A percentile compares a stretch with the other conserved stretches of the same genome.
Evolutionary conservation across 2,113 vertebrate species (phyloP).

Genomic region (Noturus placidus): DNA sequence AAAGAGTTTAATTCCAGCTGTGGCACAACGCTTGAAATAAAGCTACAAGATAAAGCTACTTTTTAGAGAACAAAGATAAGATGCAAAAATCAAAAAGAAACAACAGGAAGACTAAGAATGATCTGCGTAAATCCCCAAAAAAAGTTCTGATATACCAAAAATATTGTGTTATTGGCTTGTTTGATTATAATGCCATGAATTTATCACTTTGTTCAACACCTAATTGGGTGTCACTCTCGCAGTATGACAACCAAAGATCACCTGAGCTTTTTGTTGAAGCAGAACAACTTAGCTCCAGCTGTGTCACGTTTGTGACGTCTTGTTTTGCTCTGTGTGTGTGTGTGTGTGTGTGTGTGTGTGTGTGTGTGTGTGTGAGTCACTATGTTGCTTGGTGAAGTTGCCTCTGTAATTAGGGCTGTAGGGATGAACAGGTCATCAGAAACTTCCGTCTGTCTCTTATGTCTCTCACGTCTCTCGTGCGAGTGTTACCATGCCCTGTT

Average conservation of each 20-base stretch:
- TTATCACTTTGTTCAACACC: background rate
- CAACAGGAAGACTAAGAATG: background rate
- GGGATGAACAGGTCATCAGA: conserved; percentile 28
- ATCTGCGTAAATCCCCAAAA: background rate
- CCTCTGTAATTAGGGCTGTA: conserved; percentile 63
- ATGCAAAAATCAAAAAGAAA: background rate
- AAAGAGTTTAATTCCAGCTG: conserved; percentile 18
- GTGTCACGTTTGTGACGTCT: conserved; percentile 1
- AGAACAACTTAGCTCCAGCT: conserved; percentile 6
- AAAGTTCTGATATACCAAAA: background rate
- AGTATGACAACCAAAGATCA: background rate
- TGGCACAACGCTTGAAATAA: conserved; percentile 6
- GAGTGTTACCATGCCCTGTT: background rate
- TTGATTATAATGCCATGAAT: background rate
- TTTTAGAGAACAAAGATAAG: conserved; percentile 18
- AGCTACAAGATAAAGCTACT: conserved; percentile 10
- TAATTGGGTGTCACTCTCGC: background rate
- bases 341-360: conserved; percentile 27
- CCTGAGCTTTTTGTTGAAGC: conserved; percentile 15
- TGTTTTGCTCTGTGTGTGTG: conserved; percentile 23
- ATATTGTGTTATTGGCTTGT: background rate
- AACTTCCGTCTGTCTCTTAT: conserved; percentile 8
- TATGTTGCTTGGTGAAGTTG: conserved; percentile 25
- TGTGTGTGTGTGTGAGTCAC: conserved; percentile 39
- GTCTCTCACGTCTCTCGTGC: conserved; percentile 27